Evolutionary conservation across 2,113 vertebrate genomes (phyloP), one percentile per base, ranked within the genome.

Genomic region (Symphodus melops): DNA sequence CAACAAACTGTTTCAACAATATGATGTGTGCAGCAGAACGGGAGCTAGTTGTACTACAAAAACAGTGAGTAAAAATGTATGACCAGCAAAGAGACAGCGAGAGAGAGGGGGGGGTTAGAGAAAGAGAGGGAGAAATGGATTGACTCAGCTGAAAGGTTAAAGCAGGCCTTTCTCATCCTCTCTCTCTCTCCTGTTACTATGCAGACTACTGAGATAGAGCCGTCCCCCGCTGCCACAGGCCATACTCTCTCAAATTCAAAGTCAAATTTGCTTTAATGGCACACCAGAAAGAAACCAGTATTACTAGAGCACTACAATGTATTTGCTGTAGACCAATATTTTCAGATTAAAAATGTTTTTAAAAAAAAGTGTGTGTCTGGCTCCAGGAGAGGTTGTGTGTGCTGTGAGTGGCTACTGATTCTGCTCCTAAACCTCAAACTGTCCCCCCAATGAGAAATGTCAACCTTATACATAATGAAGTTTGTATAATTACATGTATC

Each of bases 101-200:
- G 57, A 60, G 19, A 33, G 28, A 33, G 28, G 5, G 28, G 6
- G 6, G 28, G 28, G 28, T 5, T 33, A 33, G 28, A 74, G 65
- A 63, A 64, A 65, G 49, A 59, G 16, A 71, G 67, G 60, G 44
- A 60, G 63, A 75, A 67, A 69, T 79, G 71, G 66, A 77, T 75
- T 88, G 82, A 91, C 76, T 86, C 75, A 81, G 75, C 75, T 90
- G 83, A 90, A 93, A 93, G 88, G 87, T 88, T 90, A 86, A 83
- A 77, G 73, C 61, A 68, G 79, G 82, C 83, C 67, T 92, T 72
- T 59, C 83, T 36, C 57, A 91, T 72, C 57, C 82, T 90, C 72
- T 57, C 82, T 79, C 75, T 86, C 81, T 75, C 63, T 77, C 72
- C 79, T 92, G 91, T 93, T 94, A 94, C 91, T 90, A 93, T 91